These are phyloP conservation scores for Pelmatolapia mariae DNA, from an alignment of 2,113 vertebrate genomes.

Conservation along the genomic window DNA sequence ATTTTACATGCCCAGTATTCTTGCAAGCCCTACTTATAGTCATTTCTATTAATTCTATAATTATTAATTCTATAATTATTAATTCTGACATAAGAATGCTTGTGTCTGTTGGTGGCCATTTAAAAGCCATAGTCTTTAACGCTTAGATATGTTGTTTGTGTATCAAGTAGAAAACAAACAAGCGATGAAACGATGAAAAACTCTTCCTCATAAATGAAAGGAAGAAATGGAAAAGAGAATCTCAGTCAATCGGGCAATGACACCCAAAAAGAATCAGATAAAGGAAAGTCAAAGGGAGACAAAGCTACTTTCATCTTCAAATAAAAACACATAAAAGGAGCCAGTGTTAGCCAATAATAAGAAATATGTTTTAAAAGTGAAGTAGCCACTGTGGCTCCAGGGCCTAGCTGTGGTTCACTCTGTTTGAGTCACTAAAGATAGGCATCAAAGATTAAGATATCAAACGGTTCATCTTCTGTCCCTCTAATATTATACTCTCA, in stretches of 20 bases:
- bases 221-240: neutral
- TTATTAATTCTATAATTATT: neutral
- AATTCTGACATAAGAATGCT: neutral
- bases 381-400: conserved; percentile 20
- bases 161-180: neutral
- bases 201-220: neutral
- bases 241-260: neutral
- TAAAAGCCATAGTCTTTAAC: neutral
- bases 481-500: conserved; percentile 42
- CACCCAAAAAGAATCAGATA: neutral
- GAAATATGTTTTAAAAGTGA: conserved; percentile 12
- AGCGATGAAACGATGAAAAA: neutral
- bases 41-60: neutral
- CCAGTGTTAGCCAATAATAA: neutral
- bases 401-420: conserved; percentile 27
- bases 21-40: neutral
- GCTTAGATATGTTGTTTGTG: neutral
- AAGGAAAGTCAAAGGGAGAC: neutral
- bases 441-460: conserved; percentile 25
- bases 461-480: conserved; percentile 4
- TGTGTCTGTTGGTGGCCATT: neutral
- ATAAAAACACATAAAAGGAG: neutral
- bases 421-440: conserved; percentile 12
- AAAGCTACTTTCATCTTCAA: conserved; percentile 6
- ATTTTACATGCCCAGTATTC: neutral